phyloP scores from a whole-genome alignment of 2,888 invertebrate species.

The Omphaloscelis lunosa region DNA sequence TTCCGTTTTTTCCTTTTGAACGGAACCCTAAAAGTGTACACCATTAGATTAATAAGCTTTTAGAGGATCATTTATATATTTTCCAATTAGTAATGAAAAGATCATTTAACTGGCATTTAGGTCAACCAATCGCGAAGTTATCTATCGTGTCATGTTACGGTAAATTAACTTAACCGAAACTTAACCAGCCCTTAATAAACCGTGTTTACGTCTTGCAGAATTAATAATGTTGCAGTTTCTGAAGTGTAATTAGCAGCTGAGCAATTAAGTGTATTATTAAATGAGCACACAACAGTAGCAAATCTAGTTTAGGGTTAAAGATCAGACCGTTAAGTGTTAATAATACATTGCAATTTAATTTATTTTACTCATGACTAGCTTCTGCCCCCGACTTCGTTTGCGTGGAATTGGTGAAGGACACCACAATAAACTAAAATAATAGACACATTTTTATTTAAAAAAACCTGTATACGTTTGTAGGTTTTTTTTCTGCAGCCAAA shows the following conservation, averaged over 20 bases:
- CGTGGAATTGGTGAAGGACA: background rate
- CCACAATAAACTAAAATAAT: background rate
- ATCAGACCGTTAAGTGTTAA: slow-evolving; percentile 11
- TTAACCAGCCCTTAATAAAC: background rate
- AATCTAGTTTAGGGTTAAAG: slow-evolving; percentile 15
- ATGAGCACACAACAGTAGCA: background rate
- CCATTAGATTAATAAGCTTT: background rate
- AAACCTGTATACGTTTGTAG: background rate
- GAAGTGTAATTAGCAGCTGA: background rate
- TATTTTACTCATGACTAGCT: background rate
- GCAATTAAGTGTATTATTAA: background rate
- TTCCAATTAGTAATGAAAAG: background rate
- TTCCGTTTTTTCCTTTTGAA: no score
- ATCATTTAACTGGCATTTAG: background rate
- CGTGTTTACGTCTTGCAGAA: background rate
- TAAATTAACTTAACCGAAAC: background rate
- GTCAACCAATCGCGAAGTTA: background rate
- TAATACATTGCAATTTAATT: slow-evolving; percentile 4
- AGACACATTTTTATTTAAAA: background rate
- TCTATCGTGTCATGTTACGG: background rate
- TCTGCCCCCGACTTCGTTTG: background rate
- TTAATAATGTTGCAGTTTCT: slow-evolving; percentile 1
- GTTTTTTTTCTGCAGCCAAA: background rate
- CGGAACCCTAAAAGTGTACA: background rate
- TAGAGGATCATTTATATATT: background rate